A percentile compares a stretch with the other conserved stretches of the same genome.
Conservation (phyloP, 1,140 invertebrate genomes). For the Tetraneura akinire region DNA sequence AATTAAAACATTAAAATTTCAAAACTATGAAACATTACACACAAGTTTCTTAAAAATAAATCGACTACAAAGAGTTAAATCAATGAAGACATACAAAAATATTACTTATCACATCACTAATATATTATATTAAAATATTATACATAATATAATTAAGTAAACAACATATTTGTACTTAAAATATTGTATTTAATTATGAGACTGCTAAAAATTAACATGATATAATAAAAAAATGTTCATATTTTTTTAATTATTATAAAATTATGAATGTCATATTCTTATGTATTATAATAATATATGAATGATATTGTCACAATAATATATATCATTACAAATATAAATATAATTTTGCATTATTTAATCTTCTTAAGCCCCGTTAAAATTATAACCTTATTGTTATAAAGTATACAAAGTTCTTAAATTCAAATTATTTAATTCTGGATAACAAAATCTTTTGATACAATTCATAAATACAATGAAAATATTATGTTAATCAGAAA, state of each 20-base stretch:
- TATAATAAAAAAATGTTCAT: constrained; percentile 9
- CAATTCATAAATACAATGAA: neutral
- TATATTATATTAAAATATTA: constrained; percentile 33
- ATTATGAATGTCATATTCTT: too few species aligned
- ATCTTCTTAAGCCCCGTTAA: too few species aligned
- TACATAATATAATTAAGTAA: constrained; percentile 32
- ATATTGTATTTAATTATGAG: constrained; percentile 17
- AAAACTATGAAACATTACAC: constrained; percentile 8
- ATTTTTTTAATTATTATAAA: constrained; percentile 15
- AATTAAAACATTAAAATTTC: constrained; percentile 31
- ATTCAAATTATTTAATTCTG: neutral
- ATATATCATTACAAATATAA: too few species aligned
- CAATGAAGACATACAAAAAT: constrained; percentile 20
- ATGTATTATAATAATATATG: too few species aligned
- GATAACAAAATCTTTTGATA: neutral
- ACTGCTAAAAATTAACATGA: constrained; percentile 1
- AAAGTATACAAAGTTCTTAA: too few species aligned
- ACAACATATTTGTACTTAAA: constrained; percentile 36
- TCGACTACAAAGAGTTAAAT: constrained; percentile 14
- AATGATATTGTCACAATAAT: too few species aligned
- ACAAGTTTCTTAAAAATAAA: constrained; percentile 19
- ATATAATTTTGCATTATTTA: too few species aligned
- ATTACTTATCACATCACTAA: constrained; percentile 26
- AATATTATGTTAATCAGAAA: neutral
- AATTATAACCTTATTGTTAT: too few species aligned